Base-by-base conservation (phyloP, 2,888 invertebrate genomes). In the Hymenopus coronatus region DNA sequence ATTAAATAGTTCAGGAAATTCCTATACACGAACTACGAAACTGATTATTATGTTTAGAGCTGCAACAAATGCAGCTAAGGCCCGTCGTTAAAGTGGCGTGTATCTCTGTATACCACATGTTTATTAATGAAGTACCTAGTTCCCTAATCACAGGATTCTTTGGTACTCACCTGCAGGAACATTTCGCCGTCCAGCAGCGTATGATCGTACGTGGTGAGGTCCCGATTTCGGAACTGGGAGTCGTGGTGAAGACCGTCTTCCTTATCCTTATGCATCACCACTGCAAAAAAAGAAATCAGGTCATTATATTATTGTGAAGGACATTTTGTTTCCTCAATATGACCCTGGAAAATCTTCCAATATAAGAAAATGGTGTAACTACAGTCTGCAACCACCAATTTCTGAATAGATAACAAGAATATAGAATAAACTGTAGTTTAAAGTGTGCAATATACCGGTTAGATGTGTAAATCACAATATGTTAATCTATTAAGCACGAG, bases 211-310 rank as follows among this genome's bases (percentile, higher is more conserved):
- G 97, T 97, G 82, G 97, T 96, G 93, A 98, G 95, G 92, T 97
- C 97, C 92, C 97, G 94, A 91, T 95, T 95, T 91, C 97, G 94
- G 93, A 94, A 94, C 91, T 94, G 94, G 88, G 93, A 92, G 91
- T 94, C 91, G 90, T 91, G 91, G 90, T 91, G 91, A 89, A 91
- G 88, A 88, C 92, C 89, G 89, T 91, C 90, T 89, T 91, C 98
- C 93, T 98, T 98, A 92, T 98, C 98, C 94, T 98, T 98, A 95
- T 98, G 97, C 97, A 98, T 97, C 92, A 98, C 98, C 94, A 98
- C 98, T 98, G 96, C 0, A 96, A 96, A 93, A 94, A 40, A 40
- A 40, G 40, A 40, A 40, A 40, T 40, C 33, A 33, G 6, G 40
- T 33, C 33, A 6, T 40, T 1, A 40, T 40, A 8, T 33, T 6